Percentiles rank a stretch among this genome's conserved stretches.
Evolutionary conservation across 2,888 invertebrate species (phyloP).

Genomic region (Drosophila anceps): DNA sequence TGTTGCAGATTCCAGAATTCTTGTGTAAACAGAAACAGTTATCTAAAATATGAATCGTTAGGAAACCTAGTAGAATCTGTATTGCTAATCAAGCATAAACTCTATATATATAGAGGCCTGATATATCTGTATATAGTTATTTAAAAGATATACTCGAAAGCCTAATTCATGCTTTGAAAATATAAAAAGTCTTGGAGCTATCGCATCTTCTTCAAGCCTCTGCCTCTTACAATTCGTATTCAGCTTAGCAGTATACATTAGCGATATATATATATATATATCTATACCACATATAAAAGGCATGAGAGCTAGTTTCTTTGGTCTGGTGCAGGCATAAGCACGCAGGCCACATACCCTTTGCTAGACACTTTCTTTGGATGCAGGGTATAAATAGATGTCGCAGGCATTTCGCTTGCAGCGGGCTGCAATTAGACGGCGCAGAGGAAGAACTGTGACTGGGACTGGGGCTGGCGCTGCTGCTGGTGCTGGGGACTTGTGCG

Average conservation of each 20-base stretch:
- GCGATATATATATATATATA: too few species aligned
- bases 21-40: neutral
- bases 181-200: too few species aligned
- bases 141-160: too few species aligned
- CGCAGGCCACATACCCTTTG: neutral
- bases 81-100: too few species aligned
- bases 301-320: neutral
- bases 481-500: conserved; percentile 50
- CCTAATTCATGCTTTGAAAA: too few species aligned
- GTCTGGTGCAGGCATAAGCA: neutral
- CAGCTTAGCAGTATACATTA: neutral
- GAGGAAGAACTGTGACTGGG: neutral
- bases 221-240: neutral
- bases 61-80: too few species aligned
- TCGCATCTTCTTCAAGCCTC: neutral
- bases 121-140: too few species aligned
- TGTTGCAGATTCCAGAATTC: neutral
- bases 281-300: too few species aligned
- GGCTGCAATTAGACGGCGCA: conserved; percentile 66
- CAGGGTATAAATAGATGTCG: conserved; percentile 66
- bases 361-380: neutral
- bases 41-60: too few species aligned
- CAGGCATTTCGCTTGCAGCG: conserved; percentile 41
- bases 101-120: too few species aligned
- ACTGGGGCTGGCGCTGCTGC: neutral